A percentile compares a stretch with the other conserved stretches of the same genome.
Conservation (phyloP, 2,797 vertebrate genomes). For the Gorsachius magnificus region DNA sequence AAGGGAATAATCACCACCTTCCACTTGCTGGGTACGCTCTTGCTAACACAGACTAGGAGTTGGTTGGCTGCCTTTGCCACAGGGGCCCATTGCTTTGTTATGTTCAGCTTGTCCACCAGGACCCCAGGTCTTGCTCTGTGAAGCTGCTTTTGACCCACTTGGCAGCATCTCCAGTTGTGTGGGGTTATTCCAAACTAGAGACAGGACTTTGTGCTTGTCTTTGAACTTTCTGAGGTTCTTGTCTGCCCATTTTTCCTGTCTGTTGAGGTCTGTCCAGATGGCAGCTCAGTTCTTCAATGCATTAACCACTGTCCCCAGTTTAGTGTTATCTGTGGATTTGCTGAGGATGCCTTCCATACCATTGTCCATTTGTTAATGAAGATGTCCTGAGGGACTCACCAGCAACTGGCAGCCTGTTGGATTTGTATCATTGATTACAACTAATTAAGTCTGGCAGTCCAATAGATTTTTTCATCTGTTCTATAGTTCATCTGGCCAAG, state of each 20-base stretch:
- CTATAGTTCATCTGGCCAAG: not conserved
- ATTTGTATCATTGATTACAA: not conserved
- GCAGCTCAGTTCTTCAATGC: not conserved
- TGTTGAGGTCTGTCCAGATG: not conserved
- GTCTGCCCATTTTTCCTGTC: not conserved
- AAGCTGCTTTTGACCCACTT: not conserved
- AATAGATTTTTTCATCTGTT: not conserved
- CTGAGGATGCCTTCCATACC: not conserved
- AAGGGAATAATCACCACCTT: not conserved
- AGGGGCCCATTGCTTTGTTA: not conserved
- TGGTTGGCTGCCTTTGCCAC: not conserved
- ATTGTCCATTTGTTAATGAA: not conserved
- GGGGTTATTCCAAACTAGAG: not conserved
- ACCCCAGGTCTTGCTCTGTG: not conserved
- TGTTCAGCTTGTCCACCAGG: not conserved
- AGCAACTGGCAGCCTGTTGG: not conserved
- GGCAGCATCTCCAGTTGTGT: not conserved
- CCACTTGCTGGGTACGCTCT: not conserved
- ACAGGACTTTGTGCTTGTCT: not conserved
- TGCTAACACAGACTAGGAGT: not conserved
- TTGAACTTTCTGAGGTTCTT: not conserved
- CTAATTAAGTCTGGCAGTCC: not conserved
- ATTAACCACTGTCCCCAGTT: accelerated
- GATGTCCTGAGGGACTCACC: not conserved
- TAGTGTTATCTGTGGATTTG: not conserved